These are phyloP conservation scores for Elysia crispata DNA, from an alignment of 2,888 invertebrate genomes.

Conservation along the genomic window DNA sequence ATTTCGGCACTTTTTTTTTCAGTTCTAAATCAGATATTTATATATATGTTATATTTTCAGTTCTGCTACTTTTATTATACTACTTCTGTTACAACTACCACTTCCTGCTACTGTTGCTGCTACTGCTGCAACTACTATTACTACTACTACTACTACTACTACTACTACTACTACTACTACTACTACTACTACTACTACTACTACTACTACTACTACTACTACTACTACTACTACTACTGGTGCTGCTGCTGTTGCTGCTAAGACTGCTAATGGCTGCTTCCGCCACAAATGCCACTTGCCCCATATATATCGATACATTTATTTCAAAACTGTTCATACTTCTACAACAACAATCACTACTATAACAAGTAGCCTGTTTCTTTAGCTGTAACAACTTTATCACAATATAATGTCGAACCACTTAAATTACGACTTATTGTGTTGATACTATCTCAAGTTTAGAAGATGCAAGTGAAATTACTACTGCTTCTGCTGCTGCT, in stretches of 20 bases:
- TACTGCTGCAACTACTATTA: neutral
- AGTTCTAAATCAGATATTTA: no score
- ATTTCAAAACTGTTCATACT: neutral
- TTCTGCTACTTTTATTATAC: neutral
- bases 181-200: conserved; percentile 20
- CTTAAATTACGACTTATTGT: neutral
- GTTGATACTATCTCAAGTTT: no score
- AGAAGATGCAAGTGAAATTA: no score
- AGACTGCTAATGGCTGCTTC: neutral
- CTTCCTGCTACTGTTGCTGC: neutral
- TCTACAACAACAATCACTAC: neutral
- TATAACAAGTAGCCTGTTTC: neutral
- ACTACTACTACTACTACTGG: conserved; percentile 10
- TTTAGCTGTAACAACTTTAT: neutral
- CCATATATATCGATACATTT: neutral
- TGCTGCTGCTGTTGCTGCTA: neutral
- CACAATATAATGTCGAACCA: no score
- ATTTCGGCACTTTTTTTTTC: no score
- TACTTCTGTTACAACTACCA: neutral
- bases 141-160: conserved; percentile 18
- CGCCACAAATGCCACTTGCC: no score
- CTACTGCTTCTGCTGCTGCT: no score
- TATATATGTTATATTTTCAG: no score
- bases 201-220: conserved; percentile 20
- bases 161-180: conserved; percentile 17